Conservation (phyloP, 1,140 invertebrate genomes). For the Melipona quadrifasciata region DNA sequence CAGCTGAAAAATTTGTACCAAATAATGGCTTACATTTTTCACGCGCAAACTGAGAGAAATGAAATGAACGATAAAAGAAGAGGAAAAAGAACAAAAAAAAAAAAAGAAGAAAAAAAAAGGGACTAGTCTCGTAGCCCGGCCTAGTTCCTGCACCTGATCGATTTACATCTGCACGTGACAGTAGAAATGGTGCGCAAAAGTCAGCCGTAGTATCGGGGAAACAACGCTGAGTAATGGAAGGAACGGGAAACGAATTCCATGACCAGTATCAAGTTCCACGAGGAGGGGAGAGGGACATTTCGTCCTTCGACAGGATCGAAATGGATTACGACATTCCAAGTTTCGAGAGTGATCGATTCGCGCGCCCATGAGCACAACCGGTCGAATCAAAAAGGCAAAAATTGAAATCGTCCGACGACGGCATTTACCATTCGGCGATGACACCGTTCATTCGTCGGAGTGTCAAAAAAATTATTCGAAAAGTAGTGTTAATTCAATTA, state of each 20-base stretch:
- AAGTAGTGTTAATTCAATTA: neutral
- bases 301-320: conserved; percentile 63
- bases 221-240: conserved; percentile 64
- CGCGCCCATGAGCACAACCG: conserved; percentile 8
- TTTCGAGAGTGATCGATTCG: conserved; percentile 50
- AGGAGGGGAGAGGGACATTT: conserved; percentile 50
- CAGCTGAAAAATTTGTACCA: conserved; percentile 1
- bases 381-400: conserved; percentile 20
- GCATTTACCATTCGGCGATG: neutral
- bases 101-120: neutral
- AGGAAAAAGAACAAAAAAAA: too few relatives aligned
- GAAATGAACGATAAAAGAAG: conserved; percentile 1
- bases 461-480: conserved; percentile 5
- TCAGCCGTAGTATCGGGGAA: conserved; percentile 51
- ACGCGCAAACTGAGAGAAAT: conserved; percentile 4
- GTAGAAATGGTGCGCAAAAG: conserved; percentile 53
- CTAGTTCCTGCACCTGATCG: conserved; percentile 44
- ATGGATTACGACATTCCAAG: conserved; percentile 57
- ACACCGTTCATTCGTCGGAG: conserved; percentile 34
- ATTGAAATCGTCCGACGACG: conserved; percentile 20
- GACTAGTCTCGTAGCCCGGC: conserved; percentile 10
- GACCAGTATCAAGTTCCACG: conserved; percentile 59
- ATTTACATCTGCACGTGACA: conserved; percentile 39
- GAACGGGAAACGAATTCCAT: conserved; percentile 62
- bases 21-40: conserved; percentile 32